Conservation (phyloP, 2,113 vertebrate genomes). For the Balaenoptera acutorostrata region DNA sequence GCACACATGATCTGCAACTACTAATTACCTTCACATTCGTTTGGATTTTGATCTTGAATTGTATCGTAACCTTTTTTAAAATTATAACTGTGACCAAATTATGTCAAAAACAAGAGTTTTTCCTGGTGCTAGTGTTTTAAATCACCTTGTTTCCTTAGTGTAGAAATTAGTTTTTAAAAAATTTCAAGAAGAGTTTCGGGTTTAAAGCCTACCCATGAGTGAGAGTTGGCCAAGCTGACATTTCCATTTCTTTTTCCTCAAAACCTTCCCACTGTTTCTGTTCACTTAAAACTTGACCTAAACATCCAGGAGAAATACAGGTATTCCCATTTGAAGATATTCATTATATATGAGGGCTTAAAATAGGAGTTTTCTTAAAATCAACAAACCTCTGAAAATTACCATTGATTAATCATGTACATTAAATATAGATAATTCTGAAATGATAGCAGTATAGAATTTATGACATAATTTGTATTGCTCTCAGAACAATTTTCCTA, state of each 20-base stretch:
- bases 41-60: not conserved
- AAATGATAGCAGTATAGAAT: not conserved
- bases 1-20: fast-evolving
- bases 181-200: not conserved
- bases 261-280: not conserved
- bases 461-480: not conserved
- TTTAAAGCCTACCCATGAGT: not conserved
- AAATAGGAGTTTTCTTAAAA: not conserved
- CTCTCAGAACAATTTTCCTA: not conserved
- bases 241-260: not conserved
- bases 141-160: not conserved
- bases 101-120: not conserved
- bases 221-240: not conserved
- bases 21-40: not conserved
- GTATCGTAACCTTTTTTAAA: not conserved
- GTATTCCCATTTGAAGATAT: not conserved
- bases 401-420: not conserved
- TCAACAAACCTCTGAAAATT: not conserved
- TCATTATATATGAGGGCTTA: not conserved
- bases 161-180: not conserved
- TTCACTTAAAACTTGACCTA: not conserved
- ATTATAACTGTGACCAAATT: not conserved
- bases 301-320: not conserved
- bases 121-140: not conserved
- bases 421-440: not conserved